A percentile compares a stretch with the other conserved stretches of the same genome.
Evolutionary conservation across 2,113 vertebrate species (phyloP).

Genomic region (Baryphthengus martii): DNA sequence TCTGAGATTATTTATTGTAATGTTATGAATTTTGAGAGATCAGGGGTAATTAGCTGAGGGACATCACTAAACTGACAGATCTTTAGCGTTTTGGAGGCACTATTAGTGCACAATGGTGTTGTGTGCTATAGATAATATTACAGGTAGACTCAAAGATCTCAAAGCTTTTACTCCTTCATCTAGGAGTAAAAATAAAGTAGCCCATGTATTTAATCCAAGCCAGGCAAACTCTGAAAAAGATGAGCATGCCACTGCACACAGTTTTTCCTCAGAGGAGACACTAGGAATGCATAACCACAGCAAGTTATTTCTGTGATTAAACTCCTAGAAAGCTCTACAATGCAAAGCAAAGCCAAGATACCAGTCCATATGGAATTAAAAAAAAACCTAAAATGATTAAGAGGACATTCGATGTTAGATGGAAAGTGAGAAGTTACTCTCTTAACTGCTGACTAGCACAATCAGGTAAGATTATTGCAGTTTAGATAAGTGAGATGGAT

Average conservation of each 20-base stretch:
- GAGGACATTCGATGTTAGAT: background rate
- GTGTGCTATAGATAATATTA: background rate
- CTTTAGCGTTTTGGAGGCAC: background rate
- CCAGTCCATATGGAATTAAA: rapidly evolving
- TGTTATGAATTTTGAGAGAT: background rate
- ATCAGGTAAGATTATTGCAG: background rate
- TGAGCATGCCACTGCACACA: background rate
- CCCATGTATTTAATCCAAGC: background rate
- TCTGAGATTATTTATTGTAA: background rate
- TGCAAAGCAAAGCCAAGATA: background rate
- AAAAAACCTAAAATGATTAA: no score
- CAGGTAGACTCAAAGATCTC: background rate
- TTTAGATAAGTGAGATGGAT: background rate
- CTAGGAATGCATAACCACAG: background rate
- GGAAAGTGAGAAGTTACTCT: background rate
- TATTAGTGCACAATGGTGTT: background rate
- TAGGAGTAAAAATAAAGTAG: background rate
- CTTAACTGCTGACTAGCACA: background rate
- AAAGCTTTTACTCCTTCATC: background rate
- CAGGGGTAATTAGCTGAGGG: background rate
- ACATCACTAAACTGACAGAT: background rate
- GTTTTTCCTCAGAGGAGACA: background rate
- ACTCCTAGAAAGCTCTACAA: background rate
- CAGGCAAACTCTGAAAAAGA: background rate
- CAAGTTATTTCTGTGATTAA: background rate